Base-by-base conservation (phyloP, 1,140 invertebrate genomes). In the Vanessa atalanta region DNA sequence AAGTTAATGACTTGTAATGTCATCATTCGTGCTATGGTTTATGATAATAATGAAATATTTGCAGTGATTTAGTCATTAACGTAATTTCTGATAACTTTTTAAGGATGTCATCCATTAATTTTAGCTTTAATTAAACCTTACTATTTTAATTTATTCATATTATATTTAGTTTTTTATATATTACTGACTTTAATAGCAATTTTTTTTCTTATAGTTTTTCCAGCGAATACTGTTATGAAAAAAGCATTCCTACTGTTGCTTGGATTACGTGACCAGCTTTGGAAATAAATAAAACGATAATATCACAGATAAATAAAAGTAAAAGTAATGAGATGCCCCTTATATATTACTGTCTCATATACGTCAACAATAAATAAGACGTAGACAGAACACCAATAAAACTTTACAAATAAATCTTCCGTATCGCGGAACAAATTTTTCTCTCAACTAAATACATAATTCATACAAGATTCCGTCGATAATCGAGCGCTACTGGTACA, bases 361-460 rank as follows among this genome's bases (percentile, higher is more conserved):
- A 61, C 57, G 57, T 61, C 57, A 61, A 61, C 57, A 70, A 70
- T 70, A 70, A 60, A 57, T 48, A 57, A 55, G 26, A 70, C 16
- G 55, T n/a, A 26, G 55, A 60, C 23, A 60, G 23, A 60, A 60
- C 23, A n/a, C 55, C 60, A 70, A 82, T 80, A 83, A 78, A 87
- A 86, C 80, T 87, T 84, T 60, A 77, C 64, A 77, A 79, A 87
- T 85, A 87, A 88, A 86, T 86, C 84, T 78, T 57, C 70, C 70
- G 51, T 74, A 81, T 79, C 78, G 80, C 80, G 55, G 55, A 60
- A 60, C 55, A 85, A 87, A 84, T 87, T 86, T 86, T 86, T 81
- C 75, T 26, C 15, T 74, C 81, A 87, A 88, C 85, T 86, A 88
- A 87, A 88, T 88, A 87, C 86, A 89, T 89, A 89, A 89, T 89